These are phyloP conservation scores for Lontra canadensis DNA, from an alignment of 2,113 vertebrate genomes.

Conservation along the genomic window DNA sequence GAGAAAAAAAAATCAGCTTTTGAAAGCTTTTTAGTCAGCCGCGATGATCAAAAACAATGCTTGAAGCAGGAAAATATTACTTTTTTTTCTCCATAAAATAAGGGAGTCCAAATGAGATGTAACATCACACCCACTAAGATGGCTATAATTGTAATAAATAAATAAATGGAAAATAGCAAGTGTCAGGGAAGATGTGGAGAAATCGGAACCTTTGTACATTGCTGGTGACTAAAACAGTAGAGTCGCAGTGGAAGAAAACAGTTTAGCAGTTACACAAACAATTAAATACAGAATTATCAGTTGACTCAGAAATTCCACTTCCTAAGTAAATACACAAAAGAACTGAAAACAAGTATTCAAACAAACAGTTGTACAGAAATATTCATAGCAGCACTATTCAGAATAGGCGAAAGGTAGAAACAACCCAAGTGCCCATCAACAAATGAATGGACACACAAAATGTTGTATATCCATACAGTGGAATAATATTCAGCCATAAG, in stretches of 20 bases:
- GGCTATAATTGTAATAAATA: background rate
- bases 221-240: background rate
- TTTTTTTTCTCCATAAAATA: background rate
- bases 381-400: background rate
- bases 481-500: background rate
- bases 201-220: background rate
- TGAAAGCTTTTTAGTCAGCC: conserved; percentile 21
- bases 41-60: background rate
- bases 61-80: background rate
- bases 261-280: background rate
- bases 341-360: background rate
- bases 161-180: background rate
- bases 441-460: background rate
- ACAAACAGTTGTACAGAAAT: background rate
- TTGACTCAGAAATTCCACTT: background rate
- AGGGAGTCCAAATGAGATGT: background rate
- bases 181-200: background rate
- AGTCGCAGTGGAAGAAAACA: background rate
- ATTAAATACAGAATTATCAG: background rate
- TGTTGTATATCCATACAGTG: too few species aligned
- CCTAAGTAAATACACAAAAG: background rate
- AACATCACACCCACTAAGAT: background rate
- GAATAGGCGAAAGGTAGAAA: background rate
- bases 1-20: background rate
- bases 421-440: background rate